Percentiles rank a stretch among this genome's conserved stretches.
These are phyloP conservation scores for Pterocles orientalis DNA, from an alignment of 2,113 vertebrate species.

Conservation along the genomic window DNA sequence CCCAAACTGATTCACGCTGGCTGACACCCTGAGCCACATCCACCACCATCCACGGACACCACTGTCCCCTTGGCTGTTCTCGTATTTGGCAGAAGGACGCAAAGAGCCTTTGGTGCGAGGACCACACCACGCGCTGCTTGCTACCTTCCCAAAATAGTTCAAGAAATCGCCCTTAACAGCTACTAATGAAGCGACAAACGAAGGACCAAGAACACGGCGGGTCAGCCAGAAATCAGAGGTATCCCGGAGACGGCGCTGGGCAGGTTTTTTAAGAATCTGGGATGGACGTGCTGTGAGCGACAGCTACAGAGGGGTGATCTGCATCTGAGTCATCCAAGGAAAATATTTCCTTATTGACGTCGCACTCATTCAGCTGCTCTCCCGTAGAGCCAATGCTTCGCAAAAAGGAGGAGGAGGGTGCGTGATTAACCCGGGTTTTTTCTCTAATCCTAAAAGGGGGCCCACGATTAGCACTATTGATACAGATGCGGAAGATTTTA, in stretches of 20 bases:
- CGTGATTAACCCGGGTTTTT: fast-evolving
- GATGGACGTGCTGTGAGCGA: fast-evolving
- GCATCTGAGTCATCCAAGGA: not conserved
- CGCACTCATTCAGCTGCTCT: not conserved
- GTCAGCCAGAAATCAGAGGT: not conserved
- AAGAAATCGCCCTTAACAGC: not conserved
- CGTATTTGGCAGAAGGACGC: not conserved
- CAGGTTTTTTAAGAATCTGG: not conserved
- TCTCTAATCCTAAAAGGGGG: not conserved
- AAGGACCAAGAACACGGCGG: not conserved
- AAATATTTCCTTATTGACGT: not conserved
- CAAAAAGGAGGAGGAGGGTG: not conserved
- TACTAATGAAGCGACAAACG: not conserved
- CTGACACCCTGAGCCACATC: not conserved
- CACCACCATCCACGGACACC: fast-evolving
- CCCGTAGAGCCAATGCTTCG: fast-evolving
- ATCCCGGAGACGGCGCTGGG: fast-evolving
- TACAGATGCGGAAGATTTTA: fast-evolving
- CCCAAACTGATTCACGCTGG: not conserved
- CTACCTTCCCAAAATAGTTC: not conserved
- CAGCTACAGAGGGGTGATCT: not conserved
- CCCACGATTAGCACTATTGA: fast-evolving
- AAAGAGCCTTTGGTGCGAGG: not conserved
- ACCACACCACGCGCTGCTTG: not conserved
- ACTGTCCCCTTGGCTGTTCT: fast-evolving